These are phyloP conservation scores for Drosophila falleni DNA, from an alignment of 2,888 invertebrate species.

Conservation along the genomic window DNA sequence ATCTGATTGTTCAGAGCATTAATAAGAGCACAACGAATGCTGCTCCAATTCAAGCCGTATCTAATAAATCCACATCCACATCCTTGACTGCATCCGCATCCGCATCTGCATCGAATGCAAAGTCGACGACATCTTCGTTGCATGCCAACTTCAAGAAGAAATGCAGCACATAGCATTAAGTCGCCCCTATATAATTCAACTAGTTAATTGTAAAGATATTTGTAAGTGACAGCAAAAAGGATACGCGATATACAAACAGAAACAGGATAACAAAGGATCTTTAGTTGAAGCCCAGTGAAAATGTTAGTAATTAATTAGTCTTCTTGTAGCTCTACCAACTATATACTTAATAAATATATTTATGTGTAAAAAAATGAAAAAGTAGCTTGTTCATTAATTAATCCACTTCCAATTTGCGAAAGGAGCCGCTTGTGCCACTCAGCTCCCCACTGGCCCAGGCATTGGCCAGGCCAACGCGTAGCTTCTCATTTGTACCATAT, in stretches of 20 bases:
- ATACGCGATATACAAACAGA: constrained; percentile 76
- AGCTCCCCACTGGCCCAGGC: constrained; percentile 64
- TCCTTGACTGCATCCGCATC: constrained; percentile 33
- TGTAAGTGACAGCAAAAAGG: constrained; percentile 59
- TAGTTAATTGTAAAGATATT: constrained; percentile 67
- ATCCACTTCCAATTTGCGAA: constrained; percentile 78
- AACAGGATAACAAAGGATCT: constrained; percentile 22
- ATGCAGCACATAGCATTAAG: constrained; percentile 78
- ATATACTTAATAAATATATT: constrained; percentile 45
- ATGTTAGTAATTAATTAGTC: constrained; percentile 55
- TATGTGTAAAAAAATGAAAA: constrained; percentile 1
- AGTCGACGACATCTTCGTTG: constrained; percentile 53
- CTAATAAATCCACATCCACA: constrained; percentile 41
- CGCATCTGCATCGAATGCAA: constrained; percentile 34
- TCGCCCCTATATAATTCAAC: background rate
- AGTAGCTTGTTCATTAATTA: constrained; percentile 25
- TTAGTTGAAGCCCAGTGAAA: constrained; percentile 53
- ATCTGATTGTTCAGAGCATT: constrained; percentile 90
- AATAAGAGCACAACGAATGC: constrained; percentile 81
- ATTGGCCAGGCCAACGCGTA: constrained; percentile 65
- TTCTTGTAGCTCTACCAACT: constrained; percentile 51
- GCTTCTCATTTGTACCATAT: constrained; percentile 74
- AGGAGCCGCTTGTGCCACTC: constrained; percentile 76
- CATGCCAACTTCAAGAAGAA: constrained; percentile 84
- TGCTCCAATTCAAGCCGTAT: constrained; percentile 30